Evolutionary conservation across 2,797 vertebrate species (phyloP).

Genomic region (Notolepis coatsorum): DNA sequence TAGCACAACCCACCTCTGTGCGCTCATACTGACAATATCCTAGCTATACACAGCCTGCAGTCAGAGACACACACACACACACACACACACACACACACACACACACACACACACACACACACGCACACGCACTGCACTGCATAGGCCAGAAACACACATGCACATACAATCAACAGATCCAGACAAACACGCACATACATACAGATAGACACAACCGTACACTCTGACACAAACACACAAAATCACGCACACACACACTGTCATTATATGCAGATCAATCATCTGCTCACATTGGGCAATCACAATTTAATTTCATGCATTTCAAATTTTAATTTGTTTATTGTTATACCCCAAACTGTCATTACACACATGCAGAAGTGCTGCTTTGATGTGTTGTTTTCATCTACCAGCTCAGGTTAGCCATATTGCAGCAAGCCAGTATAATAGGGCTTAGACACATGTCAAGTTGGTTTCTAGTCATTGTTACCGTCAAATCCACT

Average conservation of each 20-base stretch:
- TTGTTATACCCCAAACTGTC: constrained; percentile 67
- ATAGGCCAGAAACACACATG: background rate
- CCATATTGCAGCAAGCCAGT: constrained; percentile 12
- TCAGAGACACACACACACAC: constrained; percentile 49
- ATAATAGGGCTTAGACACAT: too few relatives aligned
- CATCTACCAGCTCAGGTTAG: constrained; percentile 51
- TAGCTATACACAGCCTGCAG: constrained; percentile 57
- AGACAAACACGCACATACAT: constrained; percentile 27
- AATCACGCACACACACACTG: constrained; percentile 28
- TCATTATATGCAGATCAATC: constrained; percentile 74
- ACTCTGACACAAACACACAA: constrained; percentile 11
- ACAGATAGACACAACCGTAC: constrained; percentile 8
- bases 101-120: background rate
- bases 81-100: constrained; percentile 33
- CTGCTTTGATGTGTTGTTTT: constrained; percentile 47
- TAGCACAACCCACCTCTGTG: constrained; percentile 79
- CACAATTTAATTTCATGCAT: constrained; percentile 75
- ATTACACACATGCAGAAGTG: constrained; percentile 50
- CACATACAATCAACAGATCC: constrained; percentile 2
- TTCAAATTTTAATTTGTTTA: constrained; percentile 77
- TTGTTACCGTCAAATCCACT: too few relatives aligned
- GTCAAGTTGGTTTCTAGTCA: too few relatives aligned
- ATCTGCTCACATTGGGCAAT: constrained; percentile 69
- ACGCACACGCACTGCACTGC: constrained; percentile 4
- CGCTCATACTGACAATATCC: constrained; percentile 69